Base-by-base conservation (phyloP, 2,113 vertebrate genomes). In the Neolamprologus devosi region DNA sequence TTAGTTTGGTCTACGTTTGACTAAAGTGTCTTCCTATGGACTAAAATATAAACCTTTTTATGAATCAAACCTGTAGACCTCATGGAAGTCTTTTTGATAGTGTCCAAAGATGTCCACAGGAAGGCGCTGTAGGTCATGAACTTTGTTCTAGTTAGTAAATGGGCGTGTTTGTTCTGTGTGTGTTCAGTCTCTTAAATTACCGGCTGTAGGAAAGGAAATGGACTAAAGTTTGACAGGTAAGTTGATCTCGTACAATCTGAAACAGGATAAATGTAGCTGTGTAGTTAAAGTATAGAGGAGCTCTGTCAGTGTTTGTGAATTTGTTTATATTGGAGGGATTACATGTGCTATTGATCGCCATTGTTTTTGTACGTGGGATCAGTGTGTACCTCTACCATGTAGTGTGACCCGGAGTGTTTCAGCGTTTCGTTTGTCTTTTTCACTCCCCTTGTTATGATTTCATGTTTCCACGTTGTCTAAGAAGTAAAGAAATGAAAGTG, bases 121-220 rank as follows among this genome's bases (percentile, higher is more conserved):
- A 82, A 3, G 93, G 73, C 91, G 90, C 91, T 87, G 85, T 53
- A 65, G 30, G 4, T 4, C 1, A 10, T 95, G 94, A 95, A 94
- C 95, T 96, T 96, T 95, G 94, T 78, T 93, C 93, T 8, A 89
- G 86, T 84, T n/a, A 65, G 82, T 78, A 80, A 84, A 87, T 87
- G 90, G 94, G 90, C 89, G 93, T 93, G 87, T 87, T 85, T 53
- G 3, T 5, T 54, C n/a, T 7, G 28, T 26, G 30, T 1, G 26
- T 2, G n/a, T 11, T 81, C 83, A n/a, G 10, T 55, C 26, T 17
- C 42, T 9, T 4, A 40, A 68, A 21, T 45, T 51, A 13, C 4
- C 78, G 57, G 11, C 19, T 42, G 82, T 19, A 57, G 84, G 78
- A 23, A 9, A 78, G 65, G 81, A 85, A 65, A 95, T 95, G 92